Percentiles rank a stretch among this genome's conserved stretches.
These are phyloP conservation scores for Sycophila texana DNA, from an alignment of 2,888 invertebrate species.

Conservation along the genomic window DNA sequence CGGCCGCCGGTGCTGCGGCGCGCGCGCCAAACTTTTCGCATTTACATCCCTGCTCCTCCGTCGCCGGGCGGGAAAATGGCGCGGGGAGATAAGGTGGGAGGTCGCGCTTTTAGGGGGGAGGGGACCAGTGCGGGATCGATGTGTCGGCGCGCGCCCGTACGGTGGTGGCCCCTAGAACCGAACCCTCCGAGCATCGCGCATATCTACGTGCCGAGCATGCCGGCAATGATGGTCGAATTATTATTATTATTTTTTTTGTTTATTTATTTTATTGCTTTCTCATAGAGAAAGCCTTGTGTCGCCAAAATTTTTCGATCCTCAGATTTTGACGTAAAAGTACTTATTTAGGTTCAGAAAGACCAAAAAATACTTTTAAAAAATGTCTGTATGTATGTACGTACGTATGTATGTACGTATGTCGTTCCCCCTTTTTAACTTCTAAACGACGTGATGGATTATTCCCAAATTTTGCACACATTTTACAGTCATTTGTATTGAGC, in stretches of 20 bases:
- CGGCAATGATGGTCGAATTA: not conserved
- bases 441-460: too few relatives aligned
- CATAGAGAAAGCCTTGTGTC: too few relatives aligned
- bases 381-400: too few relatives aligned
- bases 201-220: not conserved
- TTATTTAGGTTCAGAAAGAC: too few relatives aligned
- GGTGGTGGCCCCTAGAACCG: not conserved
- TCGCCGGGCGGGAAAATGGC: not conserved
- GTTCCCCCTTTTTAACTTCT: too few relatives aligned
- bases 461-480: too few relatives aligned
- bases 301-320: too few relatives aligned
- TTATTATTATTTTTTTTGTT: not conserved
- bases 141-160: conserved; percentile 16
- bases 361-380: too few relatives aligned
- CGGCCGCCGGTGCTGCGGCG: conserved; percentile 34
- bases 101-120: not conserved
- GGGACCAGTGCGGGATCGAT: not conserved
- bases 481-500: too few relatives aligned
- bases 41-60: conserved; percentile 41
- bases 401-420: too few relatives aligned
- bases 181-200: not conserved
- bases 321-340: too few relatives aligned
- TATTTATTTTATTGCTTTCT: not conserved
- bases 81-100: not conserved
- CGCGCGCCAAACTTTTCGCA: conserved; percentile 67